Percentiles rank a stretch among this genome's conserved stretches.
phyloP scores from a whole-genome alignment of 2,113 vertebrate species.

The Toxostoma redivivum region DNA sequence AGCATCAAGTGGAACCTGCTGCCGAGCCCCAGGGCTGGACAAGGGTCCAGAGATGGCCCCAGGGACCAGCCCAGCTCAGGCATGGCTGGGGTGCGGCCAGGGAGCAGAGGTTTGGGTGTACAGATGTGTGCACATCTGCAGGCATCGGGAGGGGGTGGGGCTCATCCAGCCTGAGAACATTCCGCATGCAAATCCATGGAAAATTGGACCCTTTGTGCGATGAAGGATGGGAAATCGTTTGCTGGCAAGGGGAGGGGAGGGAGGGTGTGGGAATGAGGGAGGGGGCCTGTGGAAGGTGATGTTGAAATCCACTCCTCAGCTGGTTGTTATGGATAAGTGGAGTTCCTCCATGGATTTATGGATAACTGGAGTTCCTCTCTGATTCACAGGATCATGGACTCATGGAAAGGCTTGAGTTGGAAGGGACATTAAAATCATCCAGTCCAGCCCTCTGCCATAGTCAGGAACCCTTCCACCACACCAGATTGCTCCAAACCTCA shows the following conservation, averaged over 20 bases:
- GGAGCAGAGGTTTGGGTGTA: background rate
- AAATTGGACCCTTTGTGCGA: background rate
- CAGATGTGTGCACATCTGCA: background rate
- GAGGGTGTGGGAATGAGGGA: background rate
- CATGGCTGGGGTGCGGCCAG: background rate
- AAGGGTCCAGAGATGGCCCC: background rate
- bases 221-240: background rate
- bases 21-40: too few species aligned
- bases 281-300: background rate
- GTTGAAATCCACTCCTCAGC: background rate
- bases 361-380: too few species aligned
- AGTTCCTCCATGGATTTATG: background rate
- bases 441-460: background rate
- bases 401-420: background rate
- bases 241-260: background rate
- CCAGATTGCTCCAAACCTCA: background rate
- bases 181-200: constrained; percentile 36
- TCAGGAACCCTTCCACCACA: rapidly evolving
- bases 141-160: background rate
- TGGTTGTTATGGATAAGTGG: background rate
- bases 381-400: background rate
- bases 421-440: background rate
- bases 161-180: background rate
- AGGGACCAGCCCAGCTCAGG: background rate
- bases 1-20: background rate